phyloP scores from a whole-genome alignment of 2,888 invertebrate genomes.

The Himalopsyche tibetana region DNA sequence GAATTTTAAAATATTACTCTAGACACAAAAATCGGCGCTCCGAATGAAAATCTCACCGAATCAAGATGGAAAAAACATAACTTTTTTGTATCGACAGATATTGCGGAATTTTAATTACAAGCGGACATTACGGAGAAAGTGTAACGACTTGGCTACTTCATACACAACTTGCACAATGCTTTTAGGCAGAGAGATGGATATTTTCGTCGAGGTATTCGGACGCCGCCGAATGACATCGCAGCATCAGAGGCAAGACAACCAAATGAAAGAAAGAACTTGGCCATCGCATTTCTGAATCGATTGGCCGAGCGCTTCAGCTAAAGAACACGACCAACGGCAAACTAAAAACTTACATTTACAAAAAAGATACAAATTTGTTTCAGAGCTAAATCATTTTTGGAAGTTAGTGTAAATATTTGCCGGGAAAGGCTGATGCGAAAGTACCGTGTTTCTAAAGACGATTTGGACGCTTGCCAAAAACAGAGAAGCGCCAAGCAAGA shows the following conservation, averaged over 20 bases:
- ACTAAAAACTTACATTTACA: too few relatives aligned
- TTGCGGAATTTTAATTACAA: slow-evolving; percentile 64
- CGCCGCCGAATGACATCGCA: slow-evolving; percentile 8
- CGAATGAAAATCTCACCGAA: background rate
- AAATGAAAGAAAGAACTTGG: background rate
- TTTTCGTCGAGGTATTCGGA: slow-evolving; percentile 53
- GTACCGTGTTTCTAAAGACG: background rate
- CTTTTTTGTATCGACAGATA: slow-evolving; percentile 56
- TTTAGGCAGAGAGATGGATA: slow-evolving; percentile 52
- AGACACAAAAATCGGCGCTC: background rate
- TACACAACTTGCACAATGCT: slow-evolving; percentile 60
- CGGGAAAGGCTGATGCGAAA: background rate
- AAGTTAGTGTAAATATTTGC: background rate
- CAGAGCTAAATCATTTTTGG: too few relatives aligned
- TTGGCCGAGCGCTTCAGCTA: background rate
- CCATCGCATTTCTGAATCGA: background rate
- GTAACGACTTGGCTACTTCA: slow-evolving; percentile 60
- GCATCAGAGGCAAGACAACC: slow-evolving; percentile 10
- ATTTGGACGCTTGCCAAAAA: slow-evolving; percentile 3
- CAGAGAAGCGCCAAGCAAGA: background rate
- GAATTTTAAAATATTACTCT: background rate
- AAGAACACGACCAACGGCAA: too few relatives aligned
- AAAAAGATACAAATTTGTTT: too few relatives aligned
- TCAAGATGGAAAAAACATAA: slow-evolving; percentile 41
- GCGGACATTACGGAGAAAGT: slow-evolving; percentile 61